Percentiles rank a stretch among this genome's conserved stretches.
Conservation (phyloP, 2,888 invertebrate species). For the Cephalotes varians region DNA sequence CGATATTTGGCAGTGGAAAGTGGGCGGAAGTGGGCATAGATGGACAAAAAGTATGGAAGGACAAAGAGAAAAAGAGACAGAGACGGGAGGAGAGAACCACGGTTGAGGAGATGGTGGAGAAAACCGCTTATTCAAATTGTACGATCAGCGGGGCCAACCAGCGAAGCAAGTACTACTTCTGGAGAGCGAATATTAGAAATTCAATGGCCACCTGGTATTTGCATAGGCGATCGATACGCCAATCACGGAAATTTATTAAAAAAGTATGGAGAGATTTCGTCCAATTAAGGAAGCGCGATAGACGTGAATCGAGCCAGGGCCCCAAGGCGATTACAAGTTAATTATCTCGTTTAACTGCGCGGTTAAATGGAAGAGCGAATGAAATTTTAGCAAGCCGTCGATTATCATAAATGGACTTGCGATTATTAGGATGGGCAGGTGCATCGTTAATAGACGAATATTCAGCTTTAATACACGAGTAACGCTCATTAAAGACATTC, state of each 20-base stretch:
- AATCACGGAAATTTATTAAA: constrained; percentile 63
- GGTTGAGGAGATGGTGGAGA: constrained; percentile 37
- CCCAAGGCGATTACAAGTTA: constrained; percentile 51
- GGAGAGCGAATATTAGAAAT: constrained; percentile 66
- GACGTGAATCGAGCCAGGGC: constrained; percentile 39
- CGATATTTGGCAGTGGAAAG: constrained; percentile 38
- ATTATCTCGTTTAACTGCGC: constrained; percentile 53
- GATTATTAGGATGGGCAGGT: constrained; percentile 49
- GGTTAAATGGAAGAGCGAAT: constrained; percentile 54
- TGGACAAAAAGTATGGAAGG: neutral
- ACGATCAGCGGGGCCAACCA: constrained; percentile 51
- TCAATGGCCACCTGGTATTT: constrained; percentile 64
- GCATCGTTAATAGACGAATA: constrained; percentile 49
- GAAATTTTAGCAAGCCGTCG: constrained; percentile 55
- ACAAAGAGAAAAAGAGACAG: neutral
- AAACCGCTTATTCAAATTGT: constrained; percentile 72
- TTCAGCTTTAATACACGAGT: constrained; percentile 46
- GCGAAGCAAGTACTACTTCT: constrained; percentile 53
- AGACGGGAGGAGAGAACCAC: neutral
- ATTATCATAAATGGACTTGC: constrained; percentile 56
- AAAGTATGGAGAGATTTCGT: constrained; percentile 52
- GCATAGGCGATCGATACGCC: constrained; percentile 60
- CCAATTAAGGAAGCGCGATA: constrained; percentile 56
- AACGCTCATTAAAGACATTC: constrained; percentile 48
- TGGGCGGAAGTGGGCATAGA: constrained; percentile 12